phyloP scores from a whole-genome alignment of 1,140 invertebrate species.

The Drosophila sp. region DNA sequence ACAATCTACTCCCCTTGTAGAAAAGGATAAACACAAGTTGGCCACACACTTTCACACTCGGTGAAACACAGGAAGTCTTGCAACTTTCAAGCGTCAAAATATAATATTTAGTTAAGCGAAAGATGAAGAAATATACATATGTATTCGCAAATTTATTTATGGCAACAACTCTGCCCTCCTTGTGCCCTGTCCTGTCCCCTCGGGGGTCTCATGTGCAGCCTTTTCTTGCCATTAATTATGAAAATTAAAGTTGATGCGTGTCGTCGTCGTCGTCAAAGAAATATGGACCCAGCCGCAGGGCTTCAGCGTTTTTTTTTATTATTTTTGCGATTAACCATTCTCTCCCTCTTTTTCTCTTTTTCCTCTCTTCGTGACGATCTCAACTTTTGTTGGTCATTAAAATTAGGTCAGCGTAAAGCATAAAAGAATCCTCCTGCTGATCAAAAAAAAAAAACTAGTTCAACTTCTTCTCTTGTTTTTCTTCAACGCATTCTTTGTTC shows the following conservation, averaged over 20 bases:
- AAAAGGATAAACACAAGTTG: slow-evolving; percentile 13
- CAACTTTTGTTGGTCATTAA: slow-evolving; percentile 61
- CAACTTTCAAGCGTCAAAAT: slow-evolving; percentile 42
- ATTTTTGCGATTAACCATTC: slow-evolving; percentile 9
- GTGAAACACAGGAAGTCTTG: slow-evolving; percentile 16
- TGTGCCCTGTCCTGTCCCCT: slow-evolving; percentile 7
- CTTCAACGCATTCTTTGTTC: slow-evolving; percentile 17
- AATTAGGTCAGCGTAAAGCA: slow-evolving; percentile 68
- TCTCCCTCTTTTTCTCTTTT: background rate
- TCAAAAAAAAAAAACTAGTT: slow-evolving; percentile 60
- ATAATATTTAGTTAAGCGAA: slow-evolving; percentile 44
- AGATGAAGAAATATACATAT: slow-evolving; percentile 1
- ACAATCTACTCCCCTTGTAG: background rate
- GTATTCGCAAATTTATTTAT: slow-evolving; percentile 49
- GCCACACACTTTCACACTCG: slow-evolving; percentile 21
- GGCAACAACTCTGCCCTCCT: slow-evolving; percentile 30
- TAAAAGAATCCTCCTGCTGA: slow-evolving; percentile 42
- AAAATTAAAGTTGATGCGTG: slow-evolving; percentile 77
- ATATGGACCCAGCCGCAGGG: slow-evolving; percentile 52
- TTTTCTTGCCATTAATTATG: slow-evolving; percentile 69
- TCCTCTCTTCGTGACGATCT: slow-evolving; percentile 7
- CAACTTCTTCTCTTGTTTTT: slow-evolving; percentile 50
- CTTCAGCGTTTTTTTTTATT: slow-evolving; percentile 17
- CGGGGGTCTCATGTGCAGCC: slow-evolving; percentile 25
- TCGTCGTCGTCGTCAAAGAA: slow-evolving; percentile 57